phyloP scores from a whole-genome alignment of 2,113 vertebrate species.

The Prinia subflava region DNA sequence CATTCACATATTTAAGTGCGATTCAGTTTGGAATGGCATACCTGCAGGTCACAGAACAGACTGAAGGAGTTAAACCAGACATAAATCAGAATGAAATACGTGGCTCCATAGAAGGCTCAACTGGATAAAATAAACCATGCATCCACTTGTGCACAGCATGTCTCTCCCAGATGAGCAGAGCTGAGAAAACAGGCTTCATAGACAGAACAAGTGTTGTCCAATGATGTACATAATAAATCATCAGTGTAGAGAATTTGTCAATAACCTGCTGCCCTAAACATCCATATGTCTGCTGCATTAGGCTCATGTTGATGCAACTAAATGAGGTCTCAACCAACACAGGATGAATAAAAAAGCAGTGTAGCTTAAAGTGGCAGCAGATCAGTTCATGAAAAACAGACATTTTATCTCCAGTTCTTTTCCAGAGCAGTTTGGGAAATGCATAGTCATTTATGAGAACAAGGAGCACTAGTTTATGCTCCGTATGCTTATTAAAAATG shows the following conservation, averaged over 20 bases:
- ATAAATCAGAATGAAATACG: not conserved
- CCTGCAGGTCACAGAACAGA: conserved; percentile 21
- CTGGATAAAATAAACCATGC: not conserved
- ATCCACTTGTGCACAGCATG: conserved; percentile 47
- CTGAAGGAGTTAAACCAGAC: not conserved
- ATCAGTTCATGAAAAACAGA: conserved; percentile 38
- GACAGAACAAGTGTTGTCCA: conserved; percentile 63
- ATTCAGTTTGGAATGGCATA: not conserved
- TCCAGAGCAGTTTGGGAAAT: conserved; percentile 27
- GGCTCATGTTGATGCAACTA: conserved; percentile 53
- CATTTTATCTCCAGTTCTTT: conserved; percentile 2
- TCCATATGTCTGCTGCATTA: conserved; percentile 49
- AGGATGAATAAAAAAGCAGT: not conserved
- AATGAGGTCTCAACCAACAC: conserved; percentile 56
- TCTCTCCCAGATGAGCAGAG: conserved; percentile 60
- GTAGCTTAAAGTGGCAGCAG: conserved; percentile 35
- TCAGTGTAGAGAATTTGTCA: conserved; percentile 69
- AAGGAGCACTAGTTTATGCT: not conserved
- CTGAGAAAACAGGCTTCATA: conserved; percentile 61
- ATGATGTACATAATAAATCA: conserved; percentile 73
- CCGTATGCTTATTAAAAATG: not conserved
- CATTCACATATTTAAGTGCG: accelerated
- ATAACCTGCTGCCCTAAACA: conserved; percentile 65
- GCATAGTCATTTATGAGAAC: conserved; percentile 21
- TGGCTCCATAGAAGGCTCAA: not conserved